A percentile compares a stretch with the other conserved stretches of the same genome.
These are phyloP conservation scores for Eulemur macaco DNA, from an alignment of 2,113 vertebrate genomes.

Conservation along the genomic window DNA sequence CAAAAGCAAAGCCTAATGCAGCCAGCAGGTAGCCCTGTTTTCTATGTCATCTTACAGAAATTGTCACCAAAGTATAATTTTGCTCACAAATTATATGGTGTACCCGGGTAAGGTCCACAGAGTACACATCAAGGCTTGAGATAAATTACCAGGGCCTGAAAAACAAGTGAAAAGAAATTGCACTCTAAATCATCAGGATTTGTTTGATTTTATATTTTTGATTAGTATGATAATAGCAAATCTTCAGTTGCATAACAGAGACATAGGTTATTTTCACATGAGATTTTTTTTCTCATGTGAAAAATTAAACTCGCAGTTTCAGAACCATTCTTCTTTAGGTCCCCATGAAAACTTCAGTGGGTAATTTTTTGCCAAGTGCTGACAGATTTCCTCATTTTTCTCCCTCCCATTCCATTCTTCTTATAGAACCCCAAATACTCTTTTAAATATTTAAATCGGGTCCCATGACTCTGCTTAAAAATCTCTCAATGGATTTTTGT, in stretches of 20 bases:
- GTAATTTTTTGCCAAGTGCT: neutral
- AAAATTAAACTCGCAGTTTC: neutral
- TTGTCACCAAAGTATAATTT: constrained; percentile 6
- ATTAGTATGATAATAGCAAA: neutral
- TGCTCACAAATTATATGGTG: constrained; percentile 33
- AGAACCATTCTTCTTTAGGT: neutral
- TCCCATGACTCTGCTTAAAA: constrained; percentile 4
- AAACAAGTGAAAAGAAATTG: neutral
- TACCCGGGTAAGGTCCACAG: neutral
- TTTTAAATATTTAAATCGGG: neutral
- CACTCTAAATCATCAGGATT: neutral
- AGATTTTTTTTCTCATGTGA: neutral
- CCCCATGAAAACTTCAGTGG: neutral
- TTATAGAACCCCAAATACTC: neutral
- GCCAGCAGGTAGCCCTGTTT: neutral
- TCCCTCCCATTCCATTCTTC: neutral
- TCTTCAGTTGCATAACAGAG: neutral
- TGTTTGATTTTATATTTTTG: neutral
- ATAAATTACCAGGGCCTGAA: neutral
- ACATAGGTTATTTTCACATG: neutral
- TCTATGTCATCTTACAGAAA: constrained; percentile 29
- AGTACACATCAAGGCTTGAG: neutral
- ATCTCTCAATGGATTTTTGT: neutral
- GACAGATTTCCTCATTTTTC: neutral
- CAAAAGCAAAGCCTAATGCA: neutral